Conservation (phyloP, 2,888 invertebrate genomes). For the Hololepta plana region DNA sequence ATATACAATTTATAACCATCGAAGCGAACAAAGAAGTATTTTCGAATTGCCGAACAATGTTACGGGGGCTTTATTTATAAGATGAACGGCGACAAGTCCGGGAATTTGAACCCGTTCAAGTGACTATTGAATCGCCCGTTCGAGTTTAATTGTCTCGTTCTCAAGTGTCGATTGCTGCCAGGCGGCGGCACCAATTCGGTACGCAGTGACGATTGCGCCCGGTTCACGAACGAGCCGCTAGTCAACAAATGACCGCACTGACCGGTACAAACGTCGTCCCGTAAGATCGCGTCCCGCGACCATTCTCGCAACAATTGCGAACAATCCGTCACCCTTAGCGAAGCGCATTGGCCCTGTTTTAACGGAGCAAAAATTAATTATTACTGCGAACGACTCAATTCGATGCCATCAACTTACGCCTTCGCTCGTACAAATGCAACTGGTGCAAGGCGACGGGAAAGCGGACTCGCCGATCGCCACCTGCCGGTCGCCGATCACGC, state of each 20-base stretch:
- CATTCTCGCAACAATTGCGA: slow-evolving; percentile 66
- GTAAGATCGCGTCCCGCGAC: slow-evolving; percentile 60
- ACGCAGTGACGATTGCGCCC: slow-evolving; percentile 17
- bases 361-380: no score
- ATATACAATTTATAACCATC: no score
- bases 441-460: slow-evolving; percentile 80
- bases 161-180: slow-evolving; percentile 13
- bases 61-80: slow-evolving; percentile 21
- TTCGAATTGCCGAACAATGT: no score
- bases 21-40: no score
- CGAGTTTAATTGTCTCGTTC: slow-evolving; percentile 28
- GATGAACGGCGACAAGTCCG: slow-evolving; percentile 56
- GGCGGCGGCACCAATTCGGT: slow-evolving; percentile 23
- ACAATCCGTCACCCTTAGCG: slow-evolving; percentile 74
- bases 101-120: slow-evolving; percentile 51
- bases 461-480: slow-evolving; percentile 68
- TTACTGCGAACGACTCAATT: neutral
- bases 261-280: slow-evolving; percentile 78
- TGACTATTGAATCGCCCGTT: slow-evolving; percentile 15
- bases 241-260: slow-evolving; percentile 65
- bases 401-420: slow-evolving; percentile 42
- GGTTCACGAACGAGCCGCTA: slow-evolving; percentile 18
- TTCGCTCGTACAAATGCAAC: slow-evolving; percentile 70
- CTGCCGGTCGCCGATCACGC: slow-evolving; percentile 62
- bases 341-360: slow-evolving; percentile 83